phyloP scores from a whole-genome alignment of 2,888 invertebrate species.

The Alcis repandata region DNA sequence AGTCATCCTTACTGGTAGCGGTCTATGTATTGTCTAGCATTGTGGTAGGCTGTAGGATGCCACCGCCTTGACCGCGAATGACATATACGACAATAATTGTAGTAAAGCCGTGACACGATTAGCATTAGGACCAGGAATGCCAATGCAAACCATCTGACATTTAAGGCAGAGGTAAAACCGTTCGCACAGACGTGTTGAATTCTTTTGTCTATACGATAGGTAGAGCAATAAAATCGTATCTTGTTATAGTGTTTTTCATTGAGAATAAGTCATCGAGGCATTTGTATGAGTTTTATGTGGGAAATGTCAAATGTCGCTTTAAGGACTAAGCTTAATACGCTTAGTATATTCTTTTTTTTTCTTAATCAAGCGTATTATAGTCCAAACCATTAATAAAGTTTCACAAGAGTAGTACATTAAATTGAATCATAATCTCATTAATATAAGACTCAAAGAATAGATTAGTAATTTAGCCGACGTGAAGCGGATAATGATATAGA shows the following conservation, averaged over 20 bases:
- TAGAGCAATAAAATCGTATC: constrained; percentile 29
- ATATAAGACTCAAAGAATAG: constrained; percentile 64
- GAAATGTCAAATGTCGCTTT: too few relatives aligned
- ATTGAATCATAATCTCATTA: constrained; percentile 52
- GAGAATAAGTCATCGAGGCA: constrained; percentile 3
- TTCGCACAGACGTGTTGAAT: constrained; percentile 47
- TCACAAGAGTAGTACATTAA: constrained; percentile 48
- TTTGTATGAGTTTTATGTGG: background rate
- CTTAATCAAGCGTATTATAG: constrained; percentile 1
- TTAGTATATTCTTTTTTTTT: background rate
- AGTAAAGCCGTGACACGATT: constrained; percentile 76
- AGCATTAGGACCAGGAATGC: constrained; percentile 54
- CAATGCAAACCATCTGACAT: constrained; percentile 56
- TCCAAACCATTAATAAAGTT: constrained; percentile 31
- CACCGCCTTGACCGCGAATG: constrained; percentile 78
- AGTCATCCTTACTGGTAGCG: constrained; percentile 11
- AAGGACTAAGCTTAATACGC: too few relatives aligned
- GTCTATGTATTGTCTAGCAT: background rate
- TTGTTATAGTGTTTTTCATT: constrained; percentile 18
- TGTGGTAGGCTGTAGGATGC: constrained; percentile 59
- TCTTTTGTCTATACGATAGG: constrained; percentile 46
- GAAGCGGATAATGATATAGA: constrained; percentile 54
- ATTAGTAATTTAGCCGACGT: constrained; percentile 59
- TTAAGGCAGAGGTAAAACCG: constrained; percentile 52
- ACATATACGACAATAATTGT: constrained; percentile 60